Conservation (phyloP, 2,888 invertebrate species). For the Listrodromus nycthemerus region DNA sequence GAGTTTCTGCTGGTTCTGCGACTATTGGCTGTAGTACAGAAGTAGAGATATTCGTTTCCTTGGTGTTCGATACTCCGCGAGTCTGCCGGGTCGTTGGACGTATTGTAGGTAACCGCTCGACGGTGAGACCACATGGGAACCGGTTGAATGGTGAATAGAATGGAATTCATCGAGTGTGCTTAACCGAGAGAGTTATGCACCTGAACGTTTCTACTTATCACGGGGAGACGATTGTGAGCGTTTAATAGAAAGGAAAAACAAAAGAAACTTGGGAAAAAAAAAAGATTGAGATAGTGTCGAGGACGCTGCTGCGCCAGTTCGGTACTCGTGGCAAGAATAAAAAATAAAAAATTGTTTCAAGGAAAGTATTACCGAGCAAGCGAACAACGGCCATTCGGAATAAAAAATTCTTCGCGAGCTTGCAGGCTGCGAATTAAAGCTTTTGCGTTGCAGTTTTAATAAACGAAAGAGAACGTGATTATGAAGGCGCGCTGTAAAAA, state of each 20-base stretch:
- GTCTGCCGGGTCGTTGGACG: constrained; percentile 28
- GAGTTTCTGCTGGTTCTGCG: constrained; percentile 12
- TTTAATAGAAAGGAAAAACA: constrained; percentile 2
- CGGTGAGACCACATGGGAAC: constrained; percentile 11
- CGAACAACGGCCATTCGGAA: constrained; percentile 35
- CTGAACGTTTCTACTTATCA: constrained; percentile 27
- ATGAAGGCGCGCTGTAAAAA: constrained; percentile 14
- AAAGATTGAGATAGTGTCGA: constrained; percentile 19
- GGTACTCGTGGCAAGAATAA: constrained; percentile 31
- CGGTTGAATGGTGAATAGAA: constrained; percentile 43
- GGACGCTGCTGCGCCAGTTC: constrained; percentile 10
- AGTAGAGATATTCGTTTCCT: constrained; percentile 16
- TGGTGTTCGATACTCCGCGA: constrained; percentile 20
- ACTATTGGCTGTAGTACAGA: constrained; percentile 12
- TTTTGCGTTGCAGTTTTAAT: background rate
- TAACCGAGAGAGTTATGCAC: constrained; percentile 50
- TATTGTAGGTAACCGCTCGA: constrained; percentile 39
- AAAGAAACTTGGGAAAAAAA: background rate
- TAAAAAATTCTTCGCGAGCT: constrained; percentile 48
- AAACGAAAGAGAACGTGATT: constrained; percentile 46
- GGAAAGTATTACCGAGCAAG: constrained; percentile 42
- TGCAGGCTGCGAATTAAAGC: constrained; percentile 10
- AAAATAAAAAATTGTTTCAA: constrained; percentile 43
- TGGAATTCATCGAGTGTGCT: constrained; percentile 67
- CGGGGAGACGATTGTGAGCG: constrained; percentile 1